phyloP scores from a whole-genome alignment of 2,797 vertebrate species.

The Numenius phaeopus region DNA sequence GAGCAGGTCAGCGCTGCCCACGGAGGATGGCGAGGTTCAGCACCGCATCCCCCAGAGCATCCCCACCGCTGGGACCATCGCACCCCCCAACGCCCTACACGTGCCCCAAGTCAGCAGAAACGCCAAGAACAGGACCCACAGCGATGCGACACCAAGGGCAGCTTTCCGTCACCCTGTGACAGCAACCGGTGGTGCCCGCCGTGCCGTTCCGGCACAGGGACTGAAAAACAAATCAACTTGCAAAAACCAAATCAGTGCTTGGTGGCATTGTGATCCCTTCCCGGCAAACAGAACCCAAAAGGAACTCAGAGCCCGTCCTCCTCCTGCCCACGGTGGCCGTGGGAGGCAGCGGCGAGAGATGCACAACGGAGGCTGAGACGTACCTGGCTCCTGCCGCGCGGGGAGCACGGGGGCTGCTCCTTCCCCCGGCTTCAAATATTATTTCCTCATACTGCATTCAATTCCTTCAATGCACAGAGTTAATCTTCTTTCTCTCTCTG shows the following conservation, averaged over 20 bases:
- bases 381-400: not conserved
- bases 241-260: not conserved
- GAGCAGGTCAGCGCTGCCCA: not conserved
- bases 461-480: not conserved
- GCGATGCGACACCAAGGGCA: not conserved
- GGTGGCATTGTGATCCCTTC: not conserved
- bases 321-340: not conserved
- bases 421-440: rapidly evolving
- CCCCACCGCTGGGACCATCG: rapidly evolving
- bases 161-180: not conserved
- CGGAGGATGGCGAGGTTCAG: rapidly evolving
- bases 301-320: not conserved
- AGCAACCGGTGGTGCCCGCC: rapidly evolving
- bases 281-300: not conserved
- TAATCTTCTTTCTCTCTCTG: not conserved
- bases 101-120: not conserved
- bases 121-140: not conserved
- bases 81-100: rapidly evolving
- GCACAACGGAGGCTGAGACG: rapidly evolving
- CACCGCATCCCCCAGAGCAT: not conserved
- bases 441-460: rapidly evolving
- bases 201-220: rapidly evolving
- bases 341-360: not conserved
- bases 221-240: not conserved
- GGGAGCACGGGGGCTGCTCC: not conserved